These are phyloP conservation scores for Poecilus cupreus DNA, from an alignment of 2,888 invertebrate genomes.

Conservation along the genomic window DNA sequence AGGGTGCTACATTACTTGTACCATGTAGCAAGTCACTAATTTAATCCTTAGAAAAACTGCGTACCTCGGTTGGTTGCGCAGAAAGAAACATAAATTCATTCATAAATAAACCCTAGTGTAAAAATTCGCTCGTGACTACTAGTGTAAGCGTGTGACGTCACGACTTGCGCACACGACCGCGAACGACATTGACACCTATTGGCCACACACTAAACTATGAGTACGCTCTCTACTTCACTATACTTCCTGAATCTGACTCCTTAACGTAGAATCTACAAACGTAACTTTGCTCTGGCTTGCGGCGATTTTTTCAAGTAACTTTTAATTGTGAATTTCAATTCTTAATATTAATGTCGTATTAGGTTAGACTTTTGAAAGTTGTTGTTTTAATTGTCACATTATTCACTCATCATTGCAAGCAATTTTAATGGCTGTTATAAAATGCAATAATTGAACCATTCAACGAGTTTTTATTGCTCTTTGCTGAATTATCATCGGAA, in stretches of 20 bases:
- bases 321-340: background rate
- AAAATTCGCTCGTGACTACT: conserved; percentile 44
- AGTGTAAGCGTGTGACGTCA: conserved; percentile 54
- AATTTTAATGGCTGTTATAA: background rate
- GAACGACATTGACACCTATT: conserved; percentile 59
- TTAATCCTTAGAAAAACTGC: background rate
- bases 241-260: conserved; percentile 27
- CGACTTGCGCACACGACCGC: conserved; percentile 54
- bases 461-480: background rate
- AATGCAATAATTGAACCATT: background rate
- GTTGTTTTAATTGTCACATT: background rate
- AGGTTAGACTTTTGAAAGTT: background rate
- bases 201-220: conserved; percentile 49
- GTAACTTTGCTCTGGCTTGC: no score
- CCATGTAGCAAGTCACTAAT: background rate
- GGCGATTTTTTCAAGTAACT: background rate
- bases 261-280: background rate
- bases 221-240: background rate
- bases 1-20: background rate
- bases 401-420: background rate
- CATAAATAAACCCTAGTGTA: conserved; percentile 51
- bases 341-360: background rate
- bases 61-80: background rate
- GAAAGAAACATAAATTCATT: conserved; percentile 32
- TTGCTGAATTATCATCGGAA: background rate